Evolutionary conservation across 2,797 vertebrate species (phyloP).

Genomic region (Halcyon smyrnensis): DNA sequence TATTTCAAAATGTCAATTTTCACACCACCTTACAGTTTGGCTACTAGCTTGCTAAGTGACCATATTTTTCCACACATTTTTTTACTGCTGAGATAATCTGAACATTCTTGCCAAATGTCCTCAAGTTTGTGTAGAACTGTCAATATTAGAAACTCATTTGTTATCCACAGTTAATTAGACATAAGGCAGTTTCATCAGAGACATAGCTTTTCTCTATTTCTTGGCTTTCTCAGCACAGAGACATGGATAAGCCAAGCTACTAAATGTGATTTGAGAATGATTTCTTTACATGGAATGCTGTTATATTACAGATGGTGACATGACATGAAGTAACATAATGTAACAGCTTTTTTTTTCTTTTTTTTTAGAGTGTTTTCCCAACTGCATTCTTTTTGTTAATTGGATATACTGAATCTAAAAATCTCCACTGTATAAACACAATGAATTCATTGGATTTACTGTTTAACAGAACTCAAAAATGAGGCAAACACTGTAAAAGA

Average conservation of each 20-base stretch:
- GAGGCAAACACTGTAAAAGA: slow-evolving; percentile 6
- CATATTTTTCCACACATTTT: not conserved
- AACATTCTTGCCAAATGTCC: not conserved
- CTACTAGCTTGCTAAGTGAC: not conserved
- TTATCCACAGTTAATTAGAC: slow-evolving; percentile 33
- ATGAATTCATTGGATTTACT: not conserved
- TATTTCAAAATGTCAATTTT: not conserved
- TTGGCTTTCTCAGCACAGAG: not conserved
- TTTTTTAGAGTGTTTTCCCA: slow-evolving; percentile 15
- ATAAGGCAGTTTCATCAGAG: slow-evolving; percentile 15
- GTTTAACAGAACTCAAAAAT: slow-evolving; percentile 31
- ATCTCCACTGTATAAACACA: not conserved
- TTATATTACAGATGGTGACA: slow-evolving; percentile 30
- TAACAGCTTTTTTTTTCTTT: not conserved
- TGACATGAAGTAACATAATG: slow-evolving; percentile 13
- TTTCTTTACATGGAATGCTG: not conserved
- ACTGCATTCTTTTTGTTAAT: slow-evolving; percentile 1
- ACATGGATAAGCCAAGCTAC: not conserved
- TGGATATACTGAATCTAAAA: slow-evolving; percentile 20
- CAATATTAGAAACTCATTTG: slow-evolving; percentile 30
- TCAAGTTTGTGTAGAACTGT: not conserved
- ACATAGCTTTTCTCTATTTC: not conserved
- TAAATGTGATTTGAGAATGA: not conserved
- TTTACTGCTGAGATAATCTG: not conserved
- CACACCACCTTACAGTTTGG: not conserved